Base-by-base conservation (phyloP, 2,113 vertebrate genomes). In the Triplophysa dalaica region DNA sequence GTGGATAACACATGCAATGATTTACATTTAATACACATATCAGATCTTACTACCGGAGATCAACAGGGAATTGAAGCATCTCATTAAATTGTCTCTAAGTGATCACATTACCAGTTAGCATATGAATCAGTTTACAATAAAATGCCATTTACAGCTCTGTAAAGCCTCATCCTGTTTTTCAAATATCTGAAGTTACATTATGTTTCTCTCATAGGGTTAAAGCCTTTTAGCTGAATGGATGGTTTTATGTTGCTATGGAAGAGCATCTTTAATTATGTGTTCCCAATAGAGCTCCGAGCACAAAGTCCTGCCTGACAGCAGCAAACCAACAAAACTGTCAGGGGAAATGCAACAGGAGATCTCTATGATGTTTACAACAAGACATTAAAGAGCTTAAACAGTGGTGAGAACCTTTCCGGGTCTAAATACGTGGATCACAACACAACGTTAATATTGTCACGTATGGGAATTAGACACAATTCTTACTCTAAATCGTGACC, bases 401-500 rank as follows among this genome's bases (percentile, higher is more conserved):
- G 17, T 8, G 8, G 13, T 4, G 33, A 38, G 13, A 62, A n/a
- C 48, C 22, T 52, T 50, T 16, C 63, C 48, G 52, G 58, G 33
- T 69, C 64, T 60, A 48, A n/a, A 75, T 66, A 63, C n/a, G 13
- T 54, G 41, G 11, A 50, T 50, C 26, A 22, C 33, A 38, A 38
- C 6, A 43, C 29, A 41, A 3, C 10, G 24, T 62, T 26, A 62
- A 77, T 70, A 58, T 74, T 41, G 33, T 70, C 60, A 75, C 26
- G 24, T 41, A 17, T 62, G 61, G 33, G 65, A 45, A 33, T 50
- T 70, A 65, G 41, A 22, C 43, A 63, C 22, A 61, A 74, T 41
- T 58, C 94, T 38, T 90, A 98, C 97, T 93, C 89, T 54, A 98
- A 87, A 86, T 98, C 95, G 88, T 98, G 90, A 78, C 95, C 93